Base-by-base conservation (phyloP, 1,140 invertebrate genomes). In the Zaprionus taronus region DNA sequence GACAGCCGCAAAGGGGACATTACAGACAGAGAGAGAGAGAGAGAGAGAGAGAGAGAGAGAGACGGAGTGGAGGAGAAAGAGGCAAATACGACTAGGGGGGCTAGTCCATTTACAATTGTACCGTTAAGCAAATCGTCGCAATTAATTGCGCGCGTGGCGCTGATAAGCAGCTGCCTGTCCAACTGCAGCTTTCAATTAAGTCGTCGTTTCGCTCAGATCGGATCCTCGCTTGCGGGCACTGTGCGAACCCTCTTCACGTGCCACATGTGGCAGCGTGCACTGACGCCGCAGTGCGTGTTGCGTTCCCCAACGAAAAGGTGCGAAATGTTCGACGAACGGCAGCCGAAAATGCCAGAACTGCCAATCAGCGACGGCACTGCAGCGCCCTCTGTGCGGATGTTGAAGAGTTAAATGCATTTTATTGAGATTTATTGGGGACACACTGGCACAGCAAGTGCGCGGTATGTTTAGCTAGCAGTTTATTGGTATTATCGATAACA, bases 81-180 rank as follows among this genome's bases (percentile, higher is more conserved):
- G 6, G 28, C 31, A 34, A 11, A 11, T 34, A 4, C 9, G 9
- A 34, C 31, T n/a, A 36, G 63, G 60, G 60, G 61, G 44, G 65
- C 22, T 5, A 22, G 41, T 74, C 72, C 60, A 44, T 72, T 73
- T 85, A 79, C 81, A 71, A 47, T 56, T 82, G 79, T 83, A 86
- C 83, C 77, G 83, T 78, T 82, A 82, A 79, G 72, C 83, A 86
- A 86, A 86, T 77, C 75, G 75, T 51, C 63, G 65, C 53, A 77
- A 77, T 86, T 86, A 86, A 86, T 86, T 86, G 83, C 60, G 49
- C 63, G 70, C 75, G 64, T 77, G 75, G 56, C 75, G 57, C 71
- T 77, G 75, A 77, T 77, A 77, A 77, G 75, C 75, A 77, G 70
- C 75, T 72, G 75, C 75, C 68, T 57, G 55, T 65, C 55, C 72